phyloP scores from a whole-genome alignment of 2,888 invertebrate species.

The Lissonota sp. region DNA sequence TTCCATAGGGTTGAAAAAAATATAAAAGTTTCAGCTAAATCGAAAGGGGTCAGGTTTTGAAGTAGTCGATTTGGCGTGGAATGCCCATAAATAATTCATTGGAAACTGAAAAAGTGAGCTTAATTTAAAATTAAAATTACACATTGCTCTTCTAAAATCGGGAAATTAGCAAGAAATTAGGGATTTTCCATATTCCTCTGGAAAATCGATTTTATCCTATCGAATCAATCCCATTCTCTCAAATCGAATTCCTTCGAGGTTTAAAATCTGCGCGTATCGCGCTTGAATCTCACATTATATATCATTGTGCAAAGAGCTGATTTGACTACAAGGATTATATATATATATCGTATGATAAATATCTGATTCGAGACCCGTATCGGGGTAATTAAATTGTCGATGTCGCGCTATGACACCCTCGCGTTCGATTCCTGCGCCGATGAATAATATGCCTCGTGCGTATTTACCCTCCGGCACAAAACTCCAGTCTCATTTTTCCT shows the following conservation, averaged over 20 bases:
- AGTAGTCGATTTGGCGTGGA: too few species aligned
- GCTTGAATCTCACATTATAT: background rate
- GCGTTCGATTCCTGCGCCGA: conserved; percentile 39
- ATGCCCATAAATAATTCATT: too few species aligned
- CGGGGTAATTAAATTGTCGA: conserved; percentile 69
- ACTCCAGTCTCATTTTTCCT: conserved; percentile 8
- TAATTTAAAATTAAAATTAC: too few species aligned
- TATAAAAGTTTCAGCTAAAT: too few species aligned
- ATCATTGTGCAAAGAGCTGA: conserved; percentile 22
- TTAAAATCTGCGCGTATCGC: conserved; percentile 5
- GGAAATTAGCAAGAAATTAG: too few species aligned
- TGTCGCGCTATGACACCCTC: conserved; percentile 50
- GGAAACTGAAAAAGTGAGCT: too few species aligned
- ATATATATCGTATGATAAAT: conserved; percentile 41
- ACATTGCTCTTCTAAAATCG: too few species aligned
- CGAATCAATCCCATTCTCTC: too few species aligned
- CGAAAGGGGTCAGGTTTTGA: too few species aligned
- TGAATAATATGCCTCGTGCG: background rate
- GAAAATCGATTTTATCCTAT: too few species aligned
- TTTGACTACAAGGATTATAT: background rate
- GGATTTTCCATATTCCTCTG: too few species aligned
- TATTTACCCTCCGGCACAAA: background rate
- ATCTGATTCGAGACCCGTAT: conserved; percentile 64
- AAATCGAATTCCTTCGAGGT: background rate
- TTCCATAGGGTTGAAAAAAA: too few species aligned